Evolutionary conservation across 2,888 invertebrate species (phyloP).

Genomic region (Marasmarcha lunaedactyla): DNA sequence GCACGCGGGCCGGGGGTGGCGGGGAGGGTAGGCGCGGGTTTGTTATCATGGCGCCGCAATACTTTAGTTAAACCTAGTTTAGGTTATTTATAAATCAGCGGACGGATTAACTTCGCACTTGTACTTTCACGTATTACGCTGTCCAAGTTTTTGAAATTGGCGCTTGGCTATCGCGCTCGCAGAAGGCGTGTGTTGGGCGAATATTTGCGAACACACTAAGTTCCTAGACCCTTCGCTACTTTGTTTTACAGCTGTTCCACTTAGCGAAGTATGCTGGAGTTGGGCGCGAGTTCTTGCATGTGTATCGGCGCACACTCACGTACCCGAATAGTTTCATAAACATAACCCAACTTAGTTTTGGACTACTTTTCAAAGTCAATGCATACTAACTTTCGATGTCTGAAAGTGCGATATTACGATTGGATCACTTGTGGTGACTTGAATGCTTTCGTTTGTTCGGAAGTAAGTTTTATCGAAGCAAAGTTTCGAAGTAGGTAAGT

Average conservation of each 20-base stretch:
- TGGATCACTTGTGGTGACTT: slow-evolving; percentile 64
- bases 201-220: slow-evolving; percentile 60
- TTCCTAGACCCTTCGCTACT: slow-evolving; percentile 70
- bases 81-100: slow-evolving; percentile 62
- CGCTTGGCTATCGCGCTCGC: slow-evolving; percentile 21
- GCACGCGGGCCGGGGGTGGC: slow-evolving; percentile 47
- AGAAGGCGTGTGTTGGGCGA: slow-evolving; percentile 46
- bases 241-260: slow-evolving; percentile 71
- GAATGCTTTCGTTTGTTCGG: slow-evolving; percentile 67
- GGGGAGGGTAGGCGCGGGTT: slow-evolving; percentile 43
- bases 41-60: slow-evolving; percentile 60
- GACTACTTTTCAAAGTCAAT: slow-evolving; percentile 71
- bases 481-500: slow-evolving; percentile 51
- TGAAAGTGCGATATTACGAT: slow-evolving; percentile 66
- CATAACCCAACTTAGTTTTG: slow-evolving; percentile 70
- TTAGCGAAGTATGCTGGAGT: slow-evolving; percentile 69
- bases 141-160: slow-evolving; percentile 33
- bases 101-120: slow-evolving; percentile 36
- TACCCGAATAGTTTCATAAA: slow-evolving; percentile 70
- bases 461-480: slow-evolving; percentile 63
- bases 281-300: slow-evolving; percentile 68
- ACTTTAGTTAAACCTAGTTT: slow-evolving; percentile 66
- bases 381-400: slow-evolving; percentile 70
- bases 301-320: slow-evolving; percentile 66
- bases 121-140: slow-evolving; percentile 41